A percentile compares a stretch with the other conserved stretches of the same genome.
Conservation (phyloP, 2,888 invertebrate species). For the Oxyteleia sp. region DNA sequence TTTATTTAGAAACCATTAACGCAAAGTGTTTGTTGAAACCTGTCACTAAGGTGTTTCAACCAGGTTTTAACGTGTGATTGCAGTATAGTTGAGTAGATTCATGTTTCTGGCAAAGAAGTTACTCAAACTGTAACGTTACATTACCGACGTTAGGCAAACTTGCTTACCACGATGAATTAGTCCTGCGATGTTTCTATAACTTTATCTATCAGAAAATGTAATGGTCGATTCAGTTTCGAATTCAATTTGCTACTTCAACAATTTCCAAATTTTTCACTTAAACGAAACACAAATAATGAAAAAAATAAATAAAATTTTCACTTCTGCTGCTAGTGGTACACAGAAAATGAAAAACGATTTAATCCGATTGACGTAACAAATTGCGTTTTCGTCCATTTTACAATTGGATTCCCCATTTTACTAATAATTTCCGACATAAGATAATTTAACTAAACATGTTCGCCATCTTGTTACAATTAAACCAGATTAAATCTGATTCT, state of each 20-base stretch:
- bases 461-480: no score
- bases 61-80: background rate
- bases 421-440: no score
- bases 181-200: slow-evolving; percentile 8
- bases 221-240: no score
- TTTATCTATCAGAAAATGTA: slow-evolving; percentile 5
- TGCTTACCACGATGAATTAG: slow-evolving; percentile 26
- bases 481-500: no score
- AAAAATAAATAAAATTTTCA: no score
- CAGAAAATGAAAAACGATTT: no score
- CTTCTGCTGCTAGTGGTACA: no score
- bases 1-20: background rate
- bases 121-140: slow-evolving; percentile 4
- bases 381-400: no score
- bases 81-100: background rate
- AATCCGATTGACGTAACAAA: no score
- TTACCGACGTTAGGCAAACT: slow-evolving; percentile 16
- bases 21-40: background rate
- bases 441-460: no score
- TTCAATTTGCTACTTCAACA: no score
- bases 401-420: no score
- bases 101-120: slow-evolving; percentile 24
- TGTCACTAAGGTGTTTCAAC: background rate
- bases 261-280: background rate
- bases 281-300: background rate